A percentile compares a stretch with the other conserved stretches of the same genome.
These are phyloP conservation scores for Melinaea menophilus DNA, from an alignment of 2,888 invertebrate genomes.

Conservation along the genomic window DNA sequence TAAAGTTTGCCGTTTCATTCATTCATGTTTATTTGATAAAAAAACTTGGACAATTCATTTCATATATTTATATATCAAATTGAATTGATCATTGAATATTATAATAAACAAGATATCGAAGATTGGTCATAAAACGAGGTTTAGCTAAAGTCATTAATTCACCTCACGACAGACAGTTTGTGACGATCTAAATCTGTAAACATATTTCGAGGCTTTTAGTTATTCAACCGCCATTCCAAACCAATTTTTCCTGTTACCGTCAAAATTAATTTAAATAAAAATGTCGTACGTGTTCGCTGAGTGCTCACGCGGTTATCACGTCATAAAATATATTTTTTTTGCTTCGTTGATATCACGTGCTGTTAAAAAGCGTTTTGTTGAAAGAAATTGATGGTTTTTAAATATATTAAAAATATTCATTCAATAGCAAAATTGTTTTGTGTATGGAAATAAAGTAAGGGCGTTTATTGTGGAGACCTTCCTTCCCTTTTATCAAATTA, in stretches of 20 bases:
- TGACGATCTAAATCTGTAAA: slow-evolving; percentile 4
- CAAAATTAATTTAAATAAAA: slow-evolving; percentile 22
- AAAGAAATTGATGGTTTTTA: too few relatives aligned
- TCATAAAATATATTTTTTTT: slow-evolving; percentile 17
- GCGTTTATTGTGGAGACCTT: not conserved
- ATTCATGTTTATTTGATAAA: too few relatives aligned
- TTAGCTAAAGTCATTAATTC: not conserved
- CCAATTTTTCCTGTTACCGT: slow-evolving; percentile 15
- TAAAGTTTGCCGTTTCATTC: too few relatives aligned
- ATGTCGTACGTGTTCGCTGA: slow-evolving; percentile 11
- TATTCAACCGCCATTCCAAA: slow-evolving; percentile 15
- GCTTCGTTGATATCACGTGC: slow-evolving; percentile 6
- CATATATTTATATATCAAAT: too few relatives aligned
- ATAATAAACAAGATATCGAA: not conserved
- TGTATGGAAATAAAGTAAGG: not conserved
- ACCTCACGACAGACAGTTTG: slow-evolving; percentile 3
- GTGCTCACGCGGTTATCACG: slow-evolving; percentile 17
- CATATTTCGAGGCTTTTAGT: slow-evolving; percentile 11
- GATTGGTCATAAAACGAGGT: not conserved
- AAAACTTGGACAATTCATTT: too few relatives aligned
- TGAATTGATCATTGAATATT: too few relatives aligned
- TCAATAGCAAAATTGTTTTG: too few relatives aligned
- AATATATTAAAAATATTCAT: too few relatives aligned
- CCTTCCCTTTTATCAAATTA: not conserved
- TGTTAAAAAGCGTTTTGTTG: slow-evolving; percentile 1